Base-by-base conservation (phyloP, 2,797 vertebrate genomes). In the Siniperca undulata region DNA sequence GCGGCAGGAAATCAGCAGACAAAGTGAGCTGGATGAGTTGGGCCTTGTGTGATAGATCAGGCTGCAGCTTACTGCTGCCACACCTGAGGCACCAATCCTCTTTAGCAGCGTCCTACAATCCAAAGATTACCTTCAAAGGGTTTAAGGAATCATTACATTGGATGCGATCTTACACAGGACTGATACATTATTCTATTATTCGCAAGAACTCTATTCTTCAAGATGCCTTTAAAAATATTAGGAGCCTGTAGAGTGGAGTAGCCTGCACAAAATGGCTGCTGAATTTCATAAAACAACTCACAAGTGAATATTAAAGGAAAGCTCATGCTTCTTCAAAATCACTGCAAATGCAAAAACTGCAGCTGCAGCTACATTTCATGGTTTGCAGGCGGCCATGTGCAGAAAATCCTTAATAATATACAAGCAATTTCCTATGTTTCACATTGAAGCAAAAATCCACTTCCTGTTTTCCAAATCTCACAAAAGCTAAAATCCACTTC, bases 91-190 rank as follows among this genome's bases (percentile, higher is more conserved):
- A 64, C 27, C 85, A 87, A 92, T 90, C 92, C 88, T 88, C 79
- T 92, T 89, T 91, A 73, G 70, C 66, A 61, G 27, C 70, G 71
- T 82, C 76, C 48, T n/a, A 52, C 66, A 85, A 84, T 84, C 82
- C 83, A 91, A 81, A 90, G 81, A 92, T 88, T 81, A 87, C 80
- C 90, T 87, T 78, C 74, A 82, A 53, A 78, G 44, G 84, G 48
- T 85, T 90, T 81, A 89, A 80, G 72, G 59, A 77, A 74, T 74
- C 70, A 80, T 16, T 27, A 17, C 77, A 22, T 7, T 11, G 69
- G 30, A 68, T 64, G 66, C 30, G 61, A 10, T 19, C 5, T 27
- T 13, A 53, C 70, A 42, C 1, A 0, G 11, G 30, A 40, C 22
- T 27, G 11, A 62, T 61, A 38, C 12, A 44, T 74, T 0, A 61